A percentile compares a stretch with the other conserved stretches of the same genome.
phyloP scores from a whole-genome alignment of 2,113 vertebrate species.

The Coptodon bakossiorum region DNA sequence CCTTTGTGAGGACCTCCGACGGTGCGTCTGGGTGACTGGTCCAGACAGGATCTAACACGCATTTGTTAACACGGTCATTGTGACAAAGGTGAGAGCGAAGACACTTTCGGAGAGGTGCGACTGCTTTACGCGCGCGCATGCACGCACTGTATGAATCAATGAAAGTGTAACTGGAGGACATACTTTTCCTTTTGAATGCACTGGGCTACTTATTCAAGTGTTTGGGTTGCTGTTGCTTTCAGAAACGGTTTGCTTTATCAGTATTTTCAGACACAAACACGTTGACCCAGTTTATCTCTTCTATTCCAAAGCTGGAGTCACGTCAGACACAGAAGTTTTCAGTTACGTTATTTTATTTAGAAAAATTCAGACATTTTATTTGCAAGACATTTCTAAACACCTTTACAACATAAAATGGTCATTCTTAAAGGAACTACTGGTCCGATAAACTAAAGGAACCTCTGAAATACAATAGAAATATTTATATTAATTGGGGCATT shows the following conservation, averaged over 20 bases:
- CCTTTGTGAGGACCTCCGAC: neutral
- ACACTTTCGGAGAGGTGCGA: constrained; percentile 39
- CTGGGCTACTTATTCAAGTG: neutral
- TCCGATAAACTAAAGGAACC: constrained; percentile 42
- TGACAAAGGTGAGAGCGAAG: constrained; percentile 45
- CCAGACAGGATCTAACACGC: constrained; percentile 50
- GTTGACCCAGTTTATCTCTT: neutral
- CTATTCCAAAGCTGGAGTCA: neutral
- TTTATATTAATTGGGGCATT: constrained; percentile 62
- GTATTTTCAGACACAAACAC: neutral
- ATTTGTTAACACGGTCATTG: constrained; percentile 5
- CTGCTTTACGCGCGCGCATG: constrained; percentile 1
- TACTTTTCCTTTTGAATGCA: neutral
- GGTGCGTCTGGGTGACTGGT: neutral
- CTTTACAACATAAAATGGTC: constrained; percentile 32
- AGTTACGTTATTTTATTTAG: constrained; percentile 50
- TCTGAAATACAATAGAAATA: constrained; percentile 56
- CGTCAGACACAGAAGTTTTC: neutral
- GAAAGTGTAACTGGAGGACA: neutral
- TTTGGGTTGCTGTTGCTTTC: neutral
- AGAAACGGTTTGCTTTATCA: neutral
- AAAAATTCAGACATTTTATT: constrained; percentile 31
- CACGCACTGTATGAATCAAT: neutral
- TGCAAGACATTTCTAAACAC: constrained; percentile 34
- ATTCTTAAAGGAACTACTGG: constrained; percentile 22